Evolutionary conservation across 2,888 invertebrate genomes (phyloP), one percentile per base, ranked within the genome.

Genomic region (Erebia aethiops): DNA sequence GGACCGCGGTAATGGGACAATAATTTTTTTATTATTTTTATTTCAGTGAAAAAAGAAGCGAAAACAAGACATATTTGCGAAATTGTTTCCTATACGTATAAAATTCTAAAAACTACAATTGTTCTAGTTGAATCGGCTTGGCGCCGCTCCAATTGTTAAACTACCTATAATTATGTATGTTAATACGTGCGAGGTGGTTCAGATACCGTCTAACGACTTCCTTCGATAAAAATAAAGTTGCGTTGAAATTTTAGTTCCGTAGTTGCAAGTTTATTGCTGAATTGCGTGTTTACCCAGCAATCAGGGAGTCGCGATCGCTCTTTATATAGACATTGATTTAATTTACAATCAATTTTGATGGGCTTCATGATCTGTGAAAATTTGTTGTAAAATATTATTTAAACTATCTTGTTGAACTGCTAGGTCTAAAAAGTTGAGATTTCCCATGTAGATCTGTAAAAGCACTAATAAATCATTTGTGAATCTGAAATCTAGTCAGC

Each of bases 191-290:
- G 87, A 90, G 90, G 89, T 87, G 87, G 88, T 85, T 87, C 87
- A 90, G 92, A 92, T 92, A 92, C 79, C 89, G 90, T 89, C 91
- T 92, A 92, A 92, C 92, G 91, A 92, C 92, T 92, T 92, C 91
- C 92, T 89, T 84, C 87, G 90, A 91, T 91, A 91, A 91, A 92
- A 91, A 92, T 91, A 90, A 91, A 91, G 91, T 91, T 92, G 92
- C 91, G 92, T 91, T 92, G 92, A 92, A 92, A 92, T 91, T 92
- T 92, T 83, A 91, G 92, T 91, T 92, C 91, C 92, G 90, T 87
- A 86, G 87, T 83, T 89, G 88, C 87, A 89, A 88, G 88, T 92
- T 91, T 92, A 92, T 92, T 87, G 89, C 83, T 84, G 87, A 86
- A 90, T 92, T 88, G 92, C 92, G 92, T 92, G 92, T 82, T 75